Evolutionary conservation across 2,113 vertebrate genomes (phyloP).

Genomic region (Barbus barbus): DNA sequence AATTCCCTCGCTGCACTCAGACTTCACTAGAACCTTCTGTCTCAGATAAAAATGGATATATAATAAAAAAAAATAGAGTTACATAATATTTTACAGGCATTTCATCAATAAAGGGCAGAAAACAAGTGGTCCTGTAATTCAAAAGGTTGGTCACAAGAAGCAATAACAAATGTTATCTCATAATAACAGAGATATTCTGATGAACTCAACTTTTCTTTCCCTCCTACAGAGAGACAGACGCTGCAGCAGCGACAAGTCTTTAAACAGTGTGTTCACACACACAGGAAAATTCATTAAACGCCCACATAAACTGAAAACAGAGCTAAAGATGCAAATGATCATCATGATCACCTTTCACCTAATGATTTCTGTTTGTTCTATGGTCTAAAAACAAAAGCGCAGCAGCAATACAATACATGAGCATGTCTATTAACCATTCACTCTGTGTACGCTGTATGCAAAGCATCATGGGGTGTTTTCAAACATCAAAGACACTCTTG

Average conservation of each 20-base stretch:
- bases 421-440: slow-evolving; percentile 43
- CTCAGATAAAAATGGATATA: slow-evolving; percentile 20
- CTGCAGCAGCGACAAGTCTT: slow-evolving; percentile 13
- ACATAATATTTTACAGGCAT: not conserved
- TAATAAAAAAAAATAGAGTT: not conserved
- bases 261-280: slow-evolving; percentile 12
- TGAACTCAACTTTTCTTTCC: not conserved
- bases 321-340: slow-evolving; percentile 45
- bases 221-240: not conserved
- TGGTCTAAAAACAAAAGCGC: slow-evolving; percentile 42
- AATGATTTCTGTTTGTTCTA: slow-evolving; percentile 42
- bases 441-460: slow-evolving; percentile 32
- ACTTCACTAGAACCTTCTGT: slow-evolving; percentile 20
- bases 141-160: not conserved
- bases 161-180: not conserved
- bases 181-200: not conserved
- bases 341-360: slow-evolving; percentile 38
- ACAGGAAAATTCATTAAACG: slow-evolving; percentile 40
- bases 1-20: slow-evolving; percentile 2
- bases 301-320: slow-evolving; percentile 26
- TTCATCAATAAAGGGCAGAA: not conserved
- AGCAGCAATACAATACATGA: slow-evolving; percentile 28
- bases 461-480: slow-evolving; percentile 36
- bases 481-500: slow-evolving; percentile 38
- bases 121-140: not conserved